Percentiles rank a stretch among this genome's conserved stretches.
Evolutionary conservation across 2,797 vertebrate species (phyloP).

Genomic region (Poecile montanus): DNA sequence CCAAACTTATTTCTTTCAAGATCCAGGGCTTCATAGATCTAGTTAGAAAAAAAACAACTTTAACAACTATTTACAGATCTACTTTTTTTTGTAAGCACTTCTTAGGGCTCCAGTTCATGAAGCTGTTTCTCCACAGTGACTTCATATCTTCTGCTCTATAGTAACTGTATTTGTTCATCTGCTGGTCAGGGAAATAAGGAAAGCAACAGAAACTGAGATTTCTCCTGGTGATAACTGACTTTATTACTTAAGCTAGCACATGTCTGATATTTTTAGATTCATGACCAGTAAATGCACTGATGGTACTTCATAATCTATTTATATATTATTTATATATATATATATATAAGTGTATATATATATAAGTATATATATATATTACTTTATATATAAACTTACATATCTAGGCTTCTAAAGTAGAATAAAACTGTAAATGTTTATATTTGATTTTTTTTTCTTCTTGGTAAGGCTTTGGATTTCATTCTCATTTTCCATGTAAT

Average conservation of each 20-base stretch:
- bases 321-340: too few species aligned
- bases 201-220: neutral
- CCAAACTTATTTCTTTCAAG: neutral
- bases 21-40: neutral
- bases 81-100: neutral
- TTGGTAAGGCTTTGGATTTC: neutral
- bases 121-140: fast-evolving
- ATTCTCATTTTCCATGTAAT: neutral
- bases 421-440: neutral
- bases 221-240: neutral
- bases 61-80: neutral
- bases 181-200: neutral
- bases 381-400: neutral
- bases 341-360: too few species aligned
- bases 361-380: too few species aligned
- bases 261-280: neutral
- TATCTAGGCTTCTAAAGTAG: neutral
- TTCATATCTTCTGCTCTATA: neutral
- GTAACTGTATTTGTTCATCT: neutral
- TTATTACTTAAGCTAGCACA: neutral
- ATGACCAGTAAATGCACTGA: neutral
- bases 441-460: neutral
- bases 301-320: neutral
- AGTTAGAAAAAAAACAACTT: neutral
- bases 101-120: neutral